Conservation (phyloP, 2,888 invertebrate genomes). For the Camptogramma bilineatum region DNA sequence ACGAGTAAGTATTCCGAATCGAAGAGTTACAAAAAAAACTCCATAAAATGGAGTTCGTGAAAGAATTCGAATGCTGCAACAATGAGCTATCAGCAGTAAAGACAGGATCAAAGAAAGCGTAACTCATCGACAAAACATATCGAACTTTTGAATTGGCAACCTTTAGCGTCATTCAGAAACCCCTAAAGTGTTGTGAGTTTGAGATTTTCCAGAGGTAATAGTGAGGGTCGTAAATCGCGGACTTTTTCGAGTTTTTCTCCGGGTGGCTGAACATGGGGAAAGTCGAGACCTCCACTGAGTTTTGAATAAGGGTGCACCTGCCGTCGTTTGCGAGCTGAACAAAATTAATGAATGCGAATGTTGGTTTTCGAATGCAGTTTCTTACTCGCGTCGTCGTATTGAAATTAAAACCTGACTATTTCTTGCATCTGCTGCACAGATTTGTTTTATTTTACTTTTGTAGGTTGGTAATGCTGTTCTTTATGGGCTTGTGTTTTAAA, state of each 20-base stretch:
- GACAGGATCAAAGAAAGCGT: conserved; percentile 31
- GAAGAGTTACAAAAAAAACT: conserved; percentile 26
- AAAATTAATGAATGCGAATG: conserved; percentile 51
- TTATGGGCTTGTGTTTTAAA: neutral
- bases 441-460: conserved; percentile 26
- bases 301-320: conserved; percentile 61
- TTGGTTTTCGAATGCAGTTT: conserved; percentile 44
- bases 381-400: conserved; percentile 42
- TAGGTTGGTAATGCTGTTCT: conserved; percentile 9
- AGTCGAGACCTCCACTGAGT: conserved; percentile 58
- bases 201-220: conserved; percentile 38
- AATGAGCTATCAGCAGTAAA: conserved; percentile 39
- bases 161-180: conserved; percentile 53
- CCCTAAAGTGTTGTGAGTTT: conserved; percentile 51
- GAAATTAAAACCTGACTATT: conserved; percentile 40
- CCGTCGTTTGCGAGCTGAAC: conserved; percentile 45
- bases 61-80: conserved; percentile 32
- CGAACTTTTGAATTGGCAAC: conserved; percentile 38
- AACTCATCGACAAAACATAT: conserved; percentile 39
- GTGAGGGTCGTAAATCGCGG: conserved; percentile 65
- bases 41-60: conserved; percentile 28
- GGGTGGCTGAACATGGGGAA: conserved; percentile 63
- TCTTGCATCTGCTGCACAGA: conserved; percentile 43
- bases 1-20: conserved; percentile 4
- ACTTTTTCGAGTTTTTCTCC: conserved; percentile 59